Conservation (phyloP, 2,113 vertebrate genomes). For the Athene cunicularia region DNA sequence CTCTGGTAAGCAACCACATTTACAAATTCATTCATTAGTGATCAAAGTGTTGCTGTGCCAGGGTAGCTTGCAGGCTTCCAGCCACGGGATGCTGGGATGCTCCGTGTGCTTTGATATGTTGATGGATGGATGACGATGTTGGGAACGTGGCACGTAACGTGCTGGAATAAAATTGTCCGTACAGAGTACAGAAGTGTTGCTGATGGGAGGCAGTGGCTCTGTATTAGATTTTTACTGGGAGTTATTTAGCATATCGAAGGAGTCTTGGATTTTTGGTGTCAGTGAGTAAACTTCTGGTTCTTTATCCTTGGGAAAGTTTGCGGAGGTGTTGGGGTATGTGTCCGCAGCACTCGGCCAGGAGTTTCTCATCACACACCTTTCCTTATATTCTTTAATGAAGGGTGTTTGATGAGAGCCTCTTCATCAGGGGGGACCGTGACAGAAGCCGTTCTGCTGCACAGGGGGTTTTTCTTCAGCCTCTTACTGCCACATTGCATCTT, state of each 20-base stretch:
- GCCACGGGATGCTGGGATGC: neutral
- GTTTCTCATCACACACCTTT: neutral
- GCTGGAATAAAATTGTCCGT: neutral
- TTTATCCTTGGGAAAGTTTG: neutral
- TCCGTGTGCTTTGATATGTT: neutral
- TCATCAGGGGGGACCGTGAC: accelerated
- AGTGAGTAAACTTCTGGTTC: neutral
- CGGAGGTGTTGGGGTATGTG: neutral
- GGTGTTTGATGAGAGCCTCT: neutral
- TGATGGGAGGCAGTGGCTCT: neutral
- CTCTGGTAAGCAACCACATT: neutral
- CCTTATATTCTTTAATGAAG: neutral
- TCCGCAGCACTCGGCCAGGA: neutral
- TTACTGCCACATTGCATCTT: neutral
- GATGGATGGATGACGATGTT: neutral
- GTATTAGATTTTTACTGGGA: neutral
- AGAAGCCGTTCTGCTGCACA: neutral
- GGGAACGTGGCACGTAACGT: neutral
- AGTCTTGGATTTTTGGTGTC: neutral
- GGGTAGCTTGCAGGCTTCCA: neutral
- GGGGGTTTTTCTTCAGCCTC: neutral
- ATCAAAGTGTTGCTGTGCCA: neutral
- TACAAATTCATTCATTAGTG: neutral
- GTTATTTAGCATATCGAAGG: neutral
- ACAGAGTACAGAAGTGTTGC: neutral